Evolutionary conservation across 2,113 vertebrate species (phyloP).

Genomic region (Falco punctatus): DNA sequence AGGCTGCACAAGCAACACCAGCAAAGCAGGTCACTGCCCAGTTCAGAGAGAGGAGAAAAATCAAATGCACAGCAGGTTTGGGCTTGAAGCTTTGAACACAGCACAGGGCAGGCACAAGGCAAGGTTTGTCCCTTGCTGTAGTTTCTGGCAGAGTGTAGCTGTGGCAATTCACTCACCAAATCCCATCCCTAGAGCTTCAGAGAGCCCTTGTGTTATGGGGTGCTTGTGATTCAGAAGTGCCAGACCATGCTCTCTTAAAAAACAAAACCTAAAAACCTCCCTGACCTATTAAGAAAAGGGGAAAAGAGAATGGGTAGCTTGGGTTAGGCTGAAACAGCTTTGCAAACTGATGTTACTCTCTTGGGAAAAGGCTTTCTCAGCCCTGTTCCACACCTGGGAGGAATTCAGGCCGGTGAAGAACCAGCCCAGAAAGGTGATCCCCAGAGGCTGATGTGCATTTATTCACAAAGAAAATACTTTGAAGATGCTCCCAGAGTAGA

Average conservation of each 20-base stretch:
- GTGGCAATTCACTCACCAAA: neutral
- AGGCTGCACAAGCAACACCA: neutral
- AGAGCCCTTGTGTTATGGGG: neutral
- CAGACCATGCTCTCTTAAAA: neutral
- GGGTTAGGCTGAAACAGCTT: neutral
- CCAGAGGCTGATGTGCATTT: neutral
- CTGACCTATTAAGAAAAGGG: neutral
- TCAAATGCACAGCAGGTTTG: neutral
- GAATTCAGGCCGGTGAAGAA: neutral
- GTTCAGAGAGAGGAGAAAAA: neutral
- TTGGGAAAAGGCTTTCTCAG: neutral
- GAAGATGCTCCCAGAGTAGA: constrained; percentile 28
- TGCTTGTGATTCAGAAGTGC: neutral
- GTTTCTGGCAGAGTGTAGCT: neutral
- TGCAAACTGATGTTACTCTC: neutral
- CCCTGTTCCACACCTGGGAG: neutral
- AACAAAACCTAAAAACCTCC: neutral
- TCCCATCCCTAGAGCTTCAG: neutral
- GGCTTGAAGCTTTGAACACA: neutral
- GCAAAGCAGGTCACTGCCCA: neutral
- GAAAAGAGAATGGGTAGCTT: neutral
- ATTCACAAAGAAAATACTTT: constrained; percentile 2
- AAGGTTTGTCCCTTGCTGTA: neutral
- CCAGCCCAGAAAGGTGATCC: neutral
- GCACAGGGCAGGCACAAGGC: rapidly evolving